Conservation (phyloP, 2,888 invertebrate species). For the Microplitis deprimator region DNA sequence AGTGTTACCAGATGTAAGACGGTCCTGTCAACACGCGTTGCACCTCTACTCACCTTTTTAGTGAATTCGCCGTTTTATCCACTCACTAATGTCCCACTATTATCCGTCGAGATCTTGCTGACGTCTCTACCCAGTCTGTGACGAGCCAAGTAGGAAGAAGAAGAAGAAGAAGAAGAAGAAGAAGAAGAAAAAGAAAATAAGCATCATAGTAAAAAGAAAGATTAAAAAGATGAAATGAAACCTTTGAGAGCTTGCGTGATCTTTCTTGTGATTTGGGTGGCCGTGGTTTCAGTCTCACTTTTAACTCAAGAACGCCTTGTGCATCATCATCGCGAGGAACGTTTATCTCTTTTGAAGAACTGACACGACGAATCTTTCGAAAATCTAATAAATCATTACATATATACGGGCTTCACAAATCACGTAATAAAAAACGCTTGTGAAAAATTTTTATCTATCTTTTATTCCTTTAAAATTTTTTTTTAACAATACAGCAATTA, state of each 20-base stretch:
- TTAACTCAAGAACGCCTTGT: slow-evolving; percentile 19
- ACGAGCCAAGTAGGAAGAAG: background rate
- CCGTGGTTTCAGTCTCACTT: background rate
- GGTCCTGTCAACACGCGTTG: slow-evolving; percentile 2
- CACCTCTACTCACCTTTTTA: slow-evolving; percentile 26
- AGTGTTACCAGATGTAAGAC: slow-evolving; percentile 19
- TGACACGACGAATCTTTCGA: slow-evolving; percentile 6
- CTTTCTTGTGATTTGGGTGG: slow-evolving; percentile 28
- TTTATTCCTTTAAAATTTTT: background rate
- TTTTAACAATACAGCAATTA: background rate
- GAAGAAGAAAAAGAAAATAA: background rate
- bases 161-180: background rate
- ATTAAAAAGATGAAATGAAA: background rate
- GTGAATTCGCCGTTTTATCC: slow-evolving; percentile 20
- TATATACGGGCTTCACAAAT: background rate
- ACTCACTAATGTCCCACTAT: slow-evolving; percentile 32
- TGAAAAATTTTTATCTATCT: background rate
- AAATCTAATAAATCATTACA: slow-evolving; percentile 18
- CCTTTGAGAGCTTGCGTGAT: slow-evolving; percentile 16
- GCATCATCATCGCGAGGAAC: slow-evolving; percentile 11
- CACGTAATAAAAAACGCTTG: background rate
- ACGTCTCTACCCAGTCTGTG: background rate
- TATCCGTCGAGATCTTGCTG: slow-evolving; percentile 26
- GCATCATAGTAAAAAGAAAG: background rate
- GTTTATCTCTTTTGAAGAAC: slow-evolving; percentile 15